Evolutionary conservation across 1,140 invertebrate species (phyloP).

Genomic region (Drosophila sechellia): DNA sequence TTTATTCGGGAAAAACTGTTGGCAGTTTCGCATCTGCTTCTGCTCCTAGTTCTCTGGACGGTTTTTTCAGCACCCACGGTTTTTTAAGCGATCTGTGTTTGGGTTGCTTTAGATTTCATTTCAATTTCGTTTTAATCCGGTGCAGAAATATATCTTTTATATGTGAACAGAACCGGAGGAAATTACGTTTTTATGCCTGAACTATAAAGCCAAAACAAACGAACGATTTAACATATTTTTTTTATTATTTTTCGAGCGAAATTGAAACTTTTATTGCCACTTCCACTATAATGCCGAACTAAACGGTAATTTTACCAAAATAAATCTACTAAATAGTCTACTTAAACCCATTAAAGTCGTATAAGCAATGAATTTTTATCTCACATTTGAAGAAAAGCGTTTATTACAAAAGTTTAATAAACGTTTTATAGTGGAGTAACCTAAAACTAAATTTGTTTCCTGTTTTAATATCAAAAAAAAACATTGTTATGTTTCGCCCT

Average conservation of each 20-base stretch:
- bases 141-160: conserved; percentile 30
- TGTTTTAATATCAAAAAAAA: too few species aligned
- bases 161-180: background rate
- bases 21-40: conserved; percentile 37
- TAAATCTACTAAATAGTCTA: background rate
- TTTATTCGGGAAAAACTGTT: conserved; percentile 37
- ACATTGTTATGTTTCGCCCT: too few species aligned
- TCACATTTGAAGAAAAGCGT: background rate
- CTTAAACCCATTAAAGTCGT: background rate
- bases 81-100: conserved; percentile 27
- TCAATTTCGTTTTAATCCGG: conserved; percentile 26
- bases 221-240: conserved; percentile 20
- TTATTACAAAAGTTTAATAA: background rate
- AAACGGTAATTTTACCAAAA: background rate
- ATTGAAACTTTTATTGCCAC: conserved; percentile 17
- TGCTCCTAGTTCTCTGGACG: background rate
- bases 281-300: conserved; percentile 2
- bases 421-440: background rate
- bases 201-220: conserved; percentile 25
- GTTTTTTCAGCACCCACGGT: background rate
- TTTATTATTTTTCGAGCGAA: conserved; percentile 11
- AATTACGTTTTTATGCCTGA: conserved; percentile 24
- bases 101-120: conserved; percentile 19
- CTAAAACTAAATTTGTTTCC: background rate
- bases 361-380: background rate